Base-by-base conservation (phyloP, 2,888 invertebrate species). In the Plebejus argus region DNA sequence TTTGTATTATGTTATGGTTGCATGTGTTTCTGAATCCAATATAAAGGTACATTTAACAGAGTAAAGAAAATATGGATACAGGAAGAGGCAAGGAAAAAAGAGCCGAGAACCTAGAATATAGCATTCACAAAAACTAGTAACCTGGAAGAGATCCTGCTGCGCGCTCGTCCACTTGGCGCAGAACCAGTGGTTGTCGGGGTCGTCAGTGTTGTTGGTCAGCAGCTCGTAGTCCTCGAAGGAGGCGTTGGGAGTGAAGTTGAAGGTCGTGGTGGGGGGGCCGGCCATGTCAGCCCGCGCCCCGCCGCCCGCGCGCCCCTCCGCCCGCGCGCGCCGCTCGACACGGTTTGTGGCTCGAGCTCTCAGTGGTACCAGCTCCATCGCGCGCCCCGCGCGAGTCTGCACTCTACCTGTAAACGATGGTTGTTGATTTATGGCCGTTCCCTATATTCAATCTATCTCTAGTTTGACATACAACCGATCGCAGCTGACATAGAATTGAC, bases 81-180 rank as follows among this genome's bases (percentile, higher is more conserved):
- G 10, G 3, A 45, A 45, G 45, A 45, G 45, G 10, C 45, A 45
- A 8, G 0, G 10, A 45, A 12, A 45, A 45, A 45, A 10, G 45
- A 45, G 10, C 10, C 45, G 10, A 45, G 39, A 39, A 39, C 39
- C 10, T 39, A 10, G 2, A 45, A 45, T 45, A 10, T 45, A 12
- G 45, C 39, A 39, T 45, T 20, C 12, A 71, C n/a, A 72, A 53
- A 15, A 56, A 23, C 3, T 12, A 61, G 4, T 78, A 58, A 92
- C 93, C 90, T 97, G 97, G 90, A 97, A 97, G 78, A 97, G 95
- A 85, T 96, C 96, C 87, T 97, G 97, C 87, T 97, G 97, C 70
- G 97, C 97, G 77, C 96, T 96, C 82, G 96, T 96, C 97, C 97
- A 97, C 87, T 97, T 96, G 80, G 96, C 96, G 88, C 97, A 97